Percentiles rank a stretch among this genome's conserved stretches.
phyloP scores from a whole-genome alignment of 2,888 invertebrate species.

The Ornithoptera alexandrae region DNA sequence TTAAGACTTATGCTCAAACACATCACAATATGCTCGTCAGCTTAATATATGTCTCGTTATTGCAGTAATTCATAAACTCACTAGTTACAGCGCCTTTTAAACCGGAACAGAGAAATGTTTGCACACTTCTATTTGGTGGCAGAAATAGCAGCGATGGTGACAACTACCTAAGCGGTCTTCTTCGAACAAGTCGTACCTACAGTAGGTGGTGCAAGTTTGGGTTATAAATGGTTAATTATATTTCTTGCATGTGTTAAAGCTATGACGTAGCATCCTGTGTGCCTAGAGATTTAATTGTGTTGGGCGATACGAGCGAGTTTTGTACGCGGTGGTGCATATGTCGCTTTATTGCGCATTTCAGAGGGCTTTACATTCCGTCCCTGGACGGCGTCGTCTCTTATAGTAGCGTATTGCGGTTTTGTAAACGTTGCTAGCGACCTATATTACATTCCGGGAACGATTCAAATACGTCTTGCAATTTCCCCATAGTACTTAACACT shows the following conservation, averaged over 20 bases:
- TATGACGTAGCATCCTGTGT: conserved; percentile 20
- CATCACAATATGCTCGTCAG: no score
- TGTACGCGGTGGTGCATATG: conserved; percentile 52
- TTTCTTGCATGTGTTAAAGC: neutral
- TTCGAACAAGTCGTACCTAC: no score
- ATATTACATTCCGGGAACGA: conserved; percentile 58
- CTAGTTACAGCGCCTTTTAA: no score
- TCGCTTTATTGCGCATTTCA: conserved; percentile 62
- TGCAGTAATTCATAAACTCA: no score
- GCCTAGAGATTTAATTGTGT: conserved; percentile 34
- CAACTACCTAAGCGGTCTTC: no score
- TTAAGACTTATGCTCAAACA: no score
- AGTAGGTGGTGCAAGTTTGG: neutral
- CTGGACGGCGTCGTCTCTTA: conserved; percentile 55
- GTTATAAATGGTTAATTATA: neutral
- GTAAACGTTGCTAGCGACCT: conserved; percentile 60
- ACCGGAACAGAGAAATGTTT: no score
- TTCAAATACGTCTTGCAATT: conserved; percentile 41
- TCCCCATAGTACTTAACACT: neutral
- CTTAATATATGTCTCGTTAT: no score
- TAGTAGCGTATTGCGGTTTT: conserved; percentile 65
- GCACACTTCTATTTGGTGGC: no score
- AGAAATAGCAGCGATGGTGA: no score
- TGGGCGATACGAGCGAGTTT: conserved; percentile 37
- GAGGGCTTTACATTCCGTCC: conserved; percentile 59